Evolutionary conservation across 2,888 invertebrate species (phyloP).

Genomic region (Ophraella communa): DNA sequence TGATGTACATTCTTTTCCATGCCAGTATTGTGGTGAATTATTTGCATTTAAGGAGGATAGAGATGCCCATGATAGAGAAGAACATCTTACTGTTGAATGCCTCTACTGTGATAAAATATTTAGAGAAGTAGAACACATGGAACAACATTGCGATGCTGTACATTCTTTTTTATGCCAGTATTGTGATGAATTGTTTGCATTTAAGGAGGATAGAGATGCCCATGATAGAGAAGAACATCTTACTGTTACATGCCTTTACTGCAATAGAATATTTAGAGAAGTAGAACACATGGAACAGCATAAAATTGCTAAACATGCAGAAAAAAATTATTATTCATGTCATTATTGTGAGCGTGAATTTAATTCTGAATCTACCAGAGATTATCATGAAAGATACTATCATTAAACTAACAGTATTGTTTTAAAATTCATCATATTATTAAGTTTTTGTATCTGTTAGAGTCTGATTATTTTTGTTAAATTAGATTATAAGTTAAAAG

Average conservation of each 20-base stretch:
- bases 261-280: not conserved
- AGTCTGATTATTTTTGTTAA: too few species aligned
- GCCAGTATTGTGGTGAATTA: not conserved
- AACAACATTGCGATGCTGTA: not conserved
- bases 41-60: not conserved
- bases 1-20: constrained; percentile 1
- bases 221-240: constrained; percentile 1
- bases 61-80: not conserved
- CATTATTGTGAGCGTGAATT: not conserved
- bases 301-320: not conserved
- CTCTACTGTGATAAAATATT: not conserved
- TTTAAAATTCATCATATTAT: too few species aligned
- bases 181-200: not conserved
- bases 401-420: not conserved
- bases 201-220: not conserved
- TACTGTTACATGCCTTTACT: not conserved
- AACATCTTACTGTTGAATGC: constrained; percentile 4
- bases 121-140: not conserved
- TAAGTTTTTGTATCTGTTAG: too few species aligned
- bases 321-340: constrained; percentile 5
- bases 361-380: too few species aligned
- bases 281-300: constrained; percentile 3
- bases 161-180: constrained; percentile 4
- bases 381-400: not conserved
- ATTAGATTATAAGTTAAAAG: too few species aligned